phyloP scores from a whole-genome alignment of 2,113 vertebrate species.

The Cynocephalus volans region DNA sequence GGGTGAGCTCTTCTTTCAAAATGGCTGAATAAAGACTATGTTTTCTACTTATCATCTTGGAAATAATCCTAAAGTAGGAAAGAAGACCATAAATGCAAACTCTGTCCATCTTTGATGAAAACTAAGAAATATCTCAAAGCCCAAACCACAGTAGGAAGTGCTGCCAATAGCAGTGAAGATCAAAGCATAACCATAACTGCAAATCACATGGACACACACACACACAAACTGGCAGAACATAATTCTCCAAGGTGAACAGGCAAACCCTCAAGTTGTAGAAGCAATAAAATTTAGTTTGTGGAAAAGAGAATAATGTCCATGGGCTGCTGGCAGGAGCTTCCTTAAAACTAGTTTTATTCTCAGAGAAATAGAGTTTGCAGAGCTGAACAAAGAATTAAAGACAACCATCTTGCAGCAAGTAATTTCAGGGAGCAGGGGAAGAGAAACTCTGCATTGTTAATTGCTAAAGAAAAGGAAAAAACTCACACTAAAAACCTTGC shows the following conservation, averaged over 20 bases:
- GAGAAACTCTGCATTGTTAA: background rate
- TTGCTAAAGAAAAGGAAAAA: background rate
- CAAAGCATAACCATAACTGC: background rate
- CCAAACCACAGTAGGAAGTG: background rate
- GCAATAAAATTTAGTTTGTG: background rate
- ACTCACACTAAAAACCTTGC: background rate
- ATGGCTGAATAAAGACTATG: background rate
- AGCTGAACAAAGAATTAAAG: background rate
- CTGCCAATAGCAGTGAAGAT: background rate
- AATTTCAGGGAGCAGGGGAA: background rate
- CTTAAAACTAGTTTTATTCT: background rate
- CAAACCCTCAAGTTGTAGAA: background rate
- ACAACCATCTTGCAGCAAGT: background rate
- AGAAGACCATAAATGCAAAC: background rate
- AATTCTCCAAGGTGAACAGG: background rate
- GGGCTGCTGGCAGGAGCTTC: background rate
- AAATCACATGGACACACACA: background rate
- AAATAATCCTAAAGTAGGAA: background rate
- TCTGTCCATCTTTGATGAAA: background rate
- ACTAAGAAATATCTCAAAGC: background rate
- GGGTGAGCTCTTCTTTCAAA: background rate
- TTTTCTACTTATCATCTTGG: background rate
- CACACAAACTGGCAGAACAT: background rate
- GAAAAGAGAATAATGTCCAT: background rate
- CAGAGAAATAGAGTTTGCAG: background rate